phyloP scores from a whole-genome alignment of 2,888 invertebrate species.

The Nephrotoma flavescens region DNA sequence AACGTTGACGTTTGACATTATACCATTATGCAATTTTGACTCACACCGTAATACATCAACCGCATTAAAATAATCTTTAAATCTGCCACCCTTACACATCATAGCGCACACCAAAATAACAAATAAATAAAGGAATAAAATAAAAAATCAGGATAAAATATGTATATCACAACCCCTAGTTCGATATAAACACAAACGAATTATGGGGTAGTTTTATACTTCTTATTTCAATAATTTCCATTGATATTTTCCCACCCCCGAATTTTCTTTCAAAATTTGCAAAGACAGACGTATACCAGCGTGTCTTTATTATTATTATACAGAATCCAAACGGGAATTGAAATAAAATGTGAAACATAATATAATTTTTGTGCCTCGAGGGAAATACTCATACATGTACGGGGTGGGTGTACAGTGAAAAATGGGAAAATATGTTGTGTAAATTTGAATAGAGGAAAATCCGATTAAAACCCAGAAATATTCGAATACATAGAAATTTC shows the following conservation, averaged over 20 bases:
- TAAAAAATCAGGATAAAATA: neutral
- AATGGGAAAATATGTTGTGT: neutral
- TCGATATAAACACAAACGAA: neutral
- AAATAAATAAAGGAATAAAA: neutral
- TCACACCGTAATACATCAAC: neutral
- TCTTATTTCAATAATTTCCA: neutral
- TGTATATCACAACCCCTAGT: neutral
- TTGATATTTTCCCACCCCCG: neutral
- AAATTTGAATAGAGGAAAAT: neutral
- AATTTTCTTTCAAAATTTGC: neutral
- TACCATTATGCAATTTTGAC: neutral
- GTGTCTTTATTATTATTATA: neutral
- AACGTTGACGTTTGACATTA: neutral
- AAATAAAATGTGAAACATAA: neutral
- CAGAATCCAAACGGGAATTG: neutral
- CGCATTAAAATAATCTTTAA: neutral
- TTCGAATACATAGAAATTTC: neutral
- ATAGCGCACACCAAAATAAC: neutral
- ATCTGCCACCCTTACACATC: neutral
- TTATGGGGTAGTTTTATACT: neutral
- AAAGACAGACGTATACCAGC: neutral
- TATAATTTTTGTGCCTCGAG: neutral
- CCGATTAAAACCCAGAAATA: neutral
- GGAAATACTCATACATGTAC: neutral
- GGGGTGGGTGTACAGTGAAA: neutral